Evolutionary conservation across 1,140 invertebrate genomes (phyloP).

Genomic region (Littorina saxatilis): DNA sequence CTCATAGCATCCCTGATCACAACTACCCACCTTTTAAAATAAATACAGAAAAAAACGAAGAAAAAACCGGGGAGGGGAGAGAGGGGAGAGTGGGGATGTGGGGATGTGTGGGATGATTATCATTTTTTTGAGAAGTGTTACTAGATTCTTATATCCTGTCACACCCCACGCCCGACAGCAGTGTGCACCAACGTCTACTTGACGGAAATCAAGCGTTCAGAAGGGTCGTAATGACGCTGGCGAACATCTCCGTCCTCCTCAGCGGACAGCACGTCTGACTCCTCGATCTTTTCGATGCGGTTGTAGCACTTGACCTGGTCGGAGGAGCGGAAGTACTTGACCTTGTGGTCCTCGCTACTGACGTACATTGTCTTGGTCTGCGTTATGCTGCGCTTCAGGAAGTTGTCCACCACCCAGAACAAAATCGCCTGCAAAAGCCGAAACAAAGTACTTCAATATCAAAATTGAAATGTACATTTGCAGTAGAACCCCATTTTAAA

Average conservation of each 20-base stretch:
- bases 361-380: slow-evolving; percentile 76
- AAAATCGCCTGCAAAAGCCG: slow-evolving; percentile 82
- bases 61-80: too few relatives aligned
- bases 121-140: too few relatives aligned
- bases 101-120: too few relatives aligned
- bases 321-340: slow-evolving; percentile 59
- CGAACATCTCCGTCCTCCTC: slow-evolving; percentile 75
- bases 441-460: slow-evolving; percentile 19
- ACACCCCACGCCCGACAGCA: too few relatives aligned
- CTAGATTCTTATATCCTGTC: too few relatives aligned
- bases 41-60: too few relatives aligned
- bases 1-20: too few relatives aligned
- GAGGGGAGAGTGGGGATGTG: too few relatives aligned
- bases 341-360: slow-evolving; percentile 55
- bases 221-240: slow-evolving; percentile 33
- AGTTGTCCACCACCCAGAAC: slow-evolving; percentile 91
- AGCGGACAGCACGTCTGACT: slow-evolving; percentile 78
- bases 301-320: slow-evolving; percentile 74
- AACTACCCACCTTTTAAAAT: too few relatives aligned
- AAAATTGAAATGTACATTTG: neutral
- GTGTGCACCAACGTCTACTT: too few relatives aligned
- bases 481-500: neutral
- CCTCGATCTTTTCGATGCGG: slow-evolving; percentile 73
- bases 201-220: slow-evolving; percentile 27
- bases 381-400: slow-evolving; percentile 81